Conservation (phyloP, 2,113 vertebrate species). For the Fregata magnificens region DNA sequence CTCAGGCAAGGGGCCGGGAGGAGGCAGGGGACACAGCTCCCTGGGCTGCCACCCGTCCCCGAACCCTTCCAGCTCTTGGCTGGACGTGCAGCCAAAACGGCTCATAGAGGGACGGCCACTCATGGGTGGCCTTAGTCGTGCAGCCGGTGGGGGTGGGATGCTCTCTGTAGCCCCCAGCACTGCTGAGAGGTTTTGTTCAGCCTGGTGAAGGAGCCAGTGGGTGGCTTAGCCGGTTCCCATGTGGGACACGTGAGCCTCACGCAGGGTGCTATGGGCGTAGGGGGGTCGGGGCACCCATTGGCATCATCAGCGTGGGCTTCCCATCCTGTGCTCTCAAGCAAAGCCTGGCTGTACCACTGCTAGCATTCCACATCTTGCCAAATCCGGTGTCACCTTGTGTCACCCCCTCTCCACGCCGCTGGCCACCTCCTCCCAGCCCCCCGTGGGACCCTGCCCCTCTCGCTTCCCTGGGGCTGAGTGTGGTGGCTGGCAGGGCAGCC, state of each 20-base stretch:
- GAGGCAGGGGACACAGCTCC: not conserved
- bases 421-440: not conserved
- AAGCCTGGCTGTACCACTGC: rapidly evolving
- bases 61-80: not conserved
- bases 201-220: not conserved
- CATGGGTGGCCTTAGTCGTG: rapidly evolving
- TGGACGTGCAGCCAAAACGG: not conserved
- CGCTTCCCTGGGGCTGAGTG: rapidly evolving
- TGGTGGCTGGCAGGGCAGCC: not conserved
- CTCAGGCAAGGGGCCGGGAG: not conserved
- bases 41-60: not conserved
- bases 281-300: not conserved
- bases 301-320: not conserved
- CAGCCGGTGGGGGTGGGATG: not conserved
- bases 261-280: rapidly evolving
- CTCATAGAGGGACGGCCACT: rapidly evolving
- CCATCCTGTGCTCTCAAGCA: not conserved
- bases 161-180: not conserved
- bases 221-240: not conserved
- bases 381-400: not conserved
- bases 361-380: not conserved
- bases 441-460: rapidly evolving
- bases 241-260: not conserved
- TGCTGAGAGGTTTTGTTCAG: no score
- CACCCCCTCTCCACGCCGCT: rapidly evolving